Evolutionary conservation across 1,140 invertebrate genomes (phyloP).

Genomic region (Aphis craccivora): DNA sequence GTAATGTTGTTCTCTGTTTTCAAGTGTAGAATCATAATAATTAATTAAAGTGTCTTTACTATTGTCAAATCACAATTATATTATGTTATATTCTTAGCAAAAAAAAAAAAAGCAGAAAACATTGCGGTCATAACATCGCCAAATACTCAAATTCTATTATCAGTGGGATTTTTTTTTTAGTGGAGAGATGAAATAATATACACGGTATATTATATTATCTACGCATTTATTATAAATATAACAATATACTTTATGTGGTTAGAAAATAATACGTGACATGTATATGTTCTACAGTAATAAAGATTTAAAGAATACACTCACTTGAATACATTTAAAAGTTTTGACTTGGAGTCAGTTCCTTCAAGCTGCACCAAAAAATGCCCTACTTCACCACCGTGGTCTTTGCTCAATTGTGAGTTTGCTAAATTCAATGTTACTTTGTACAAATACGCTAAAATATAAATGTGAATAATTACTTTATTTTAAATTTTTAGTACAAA

Average conservation of each 20-base stretch:
- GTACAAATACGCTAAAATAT: slow-evolving; percentile 75
- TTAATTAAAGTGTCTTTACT: background rate
- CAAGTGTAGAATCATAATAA: background rate
- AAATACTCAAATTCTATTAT: background rate
- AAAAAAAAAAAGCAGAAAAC: no score
- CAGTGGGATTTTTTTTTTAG: background rate
- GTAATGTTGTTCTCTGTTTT: slow-evolving; percentile 67
- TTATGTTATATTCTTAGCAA: no score
- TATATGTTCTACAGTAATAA: background rate
- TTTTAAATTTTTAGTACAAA: background rate
- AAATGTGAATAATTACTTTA: background rate
- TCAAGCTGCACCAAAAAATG: slow-evolving; percentile 73
- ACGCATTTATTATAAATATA: background rate
- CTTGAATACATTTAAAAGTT: slow-evolving; percentile 60
- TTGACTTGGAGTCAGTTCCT: slow-evolving; percentile 69
- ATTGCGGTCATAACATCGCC: background rate
- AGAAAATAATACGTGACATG: background rate
- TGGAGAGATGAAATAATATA: background rate
- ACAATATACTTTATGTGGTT: background rate
- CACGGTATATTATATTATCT: background rate
- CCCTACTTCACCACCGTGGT: slow-evolving; percentile 81
- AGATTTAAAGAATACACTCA: slow-evolving; percentile 51
- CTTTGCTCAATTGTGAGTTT: slow-evolving; percentile 73
- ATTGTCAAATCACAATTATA: background rate
- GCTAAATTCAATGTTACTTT: slow-evolving; percentile 77